Evolutionary conservation across 2,888 invertebrate species (phyloP), one percentile per base, ranked within the genome.

Genomic region (Amblyteles armatorius): DNA sequence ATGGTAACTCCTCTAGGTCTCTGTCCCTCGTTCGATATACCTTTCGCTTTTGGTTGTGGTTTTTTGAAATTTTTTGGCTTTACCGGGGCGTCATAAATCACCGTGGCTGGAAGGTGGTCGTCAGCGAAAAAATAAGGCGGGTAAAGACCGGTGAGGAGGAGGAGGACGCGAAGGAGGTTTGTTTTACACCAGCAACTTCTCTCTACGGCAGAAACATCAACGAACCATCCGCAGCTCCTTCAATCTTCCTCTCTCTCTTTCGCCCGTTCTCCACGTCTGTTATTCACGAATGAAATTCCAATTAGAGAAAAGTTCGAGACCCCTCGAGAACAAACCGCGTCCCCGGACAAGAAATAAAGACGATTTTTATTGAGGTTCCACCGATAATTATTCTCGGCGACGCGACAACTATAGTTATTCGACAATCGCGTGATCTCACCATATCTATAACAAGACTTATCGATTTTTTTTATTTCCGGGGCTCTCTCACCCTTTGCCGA

Each of bases 71-170:
- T 81, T 84, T 84, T 87, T 88, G 87, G 87, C 85, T 86, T 86
- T 88, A 87, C 89, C 77, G 82, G 84, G 84, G 89, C 87, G 90
- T 88, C 90, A 92, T 93, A 93, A 93, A 93, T 93, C 93, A 93
- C 90, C 88, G 72, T 74, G 73, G 86, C 89, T 90, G 91, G 92
- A 91, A 91, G 93, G 91, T 91, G 92, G 91, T 92, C 92, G 93
- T 93, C 93, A 93, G 92, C 92, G 91, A 92, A 92, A 93, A 92
- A 92, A 85, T 93, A 91, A 91, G 90, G 90, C 92, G 91, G 90
- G 92, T 91, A 91, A 91, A 91, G 90, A 89, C 90, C 89, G 88
- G 88, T 86, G 89, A 89, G 86, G 81, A 86, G 80, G 83, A 88
- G 90, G 90, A 86, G 40, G 33, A 71, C 77, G 65, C 48, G 82